A percentile compares a stretch with the other conserved stretches of the same genome.
phyloP scores from a whole-genome alignment of 2,797 vertebrate genomes.

The Mus spretus region DNA sequence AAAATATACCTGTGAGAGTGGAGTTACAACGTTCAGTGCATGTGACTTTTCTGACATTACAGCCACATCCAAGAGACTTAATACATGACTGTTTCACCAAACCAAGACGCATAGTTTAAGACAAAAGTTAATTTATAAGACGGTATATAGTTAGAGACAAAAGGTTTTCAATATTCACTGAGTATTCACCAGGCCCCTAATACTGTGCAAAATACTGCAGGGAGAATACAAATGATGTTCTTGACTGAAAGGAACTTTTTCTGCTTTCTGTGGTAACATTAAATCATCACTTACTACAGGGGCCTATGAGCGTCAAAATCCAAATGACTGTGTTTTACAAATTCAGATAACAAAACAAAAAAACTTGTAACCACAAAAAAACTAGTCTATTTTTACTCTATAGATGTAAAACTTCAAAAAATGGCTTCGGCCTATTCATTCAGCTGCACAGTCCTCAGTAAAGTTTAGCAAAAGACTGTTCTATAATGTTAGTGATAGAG shows the following conservation, averaged over 20 bases:
- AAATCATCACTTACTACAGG: background rate
- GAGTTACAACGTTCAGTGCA: slow-evolving; percentile 22
- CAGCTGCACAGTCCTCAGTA: slow-evolving; percentile 48
- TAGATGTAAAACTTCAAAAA: slow-evolving; percentile 44
- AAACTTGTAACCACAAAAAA: background rate
- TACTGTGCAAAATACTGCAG: slow-evolving; percentile 15
- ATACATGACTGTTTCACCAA: background rate
- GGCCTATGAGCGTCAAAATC: background rate
- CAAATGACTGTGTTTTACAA: background rate
- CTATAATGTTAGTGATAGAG: slow-evolving; percentile 62
- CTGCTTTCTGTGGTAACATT: slow-evolving; percentile 12
- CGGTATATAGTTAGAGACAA: slow-evolving; percentile 38
- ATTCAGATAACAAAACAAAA: slow-evolving; percentile 27
- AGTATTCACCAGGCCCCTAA: background rate
- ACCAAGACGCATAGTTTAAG: slow-evolving; percentile 33
- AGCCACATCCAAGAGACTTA: slow-evolving; percentile 48
- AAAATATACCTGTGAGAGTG: slow-evolving; percentile 17
- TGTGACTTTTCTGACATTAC: background rate
- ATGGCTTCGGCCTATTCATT: slow-evolving; percentile 25
- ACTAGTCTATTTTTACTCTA: slow-evolving; percentile 28
- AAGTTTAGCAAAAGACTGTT: slow-evolving; percentile 55
- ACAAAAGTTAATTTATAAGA: background rate
- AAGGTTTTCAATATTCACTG: slow-evolving; percentile 22
- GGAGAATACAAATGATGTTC: slow-evolving; percentile 51
- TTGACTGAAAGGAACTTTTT: slow-evolving; percentile 46